phyloP scores from a whole-genome alignment of 2,113 vertebrate species.

The Austrofundulus limnaeus region DNA sequence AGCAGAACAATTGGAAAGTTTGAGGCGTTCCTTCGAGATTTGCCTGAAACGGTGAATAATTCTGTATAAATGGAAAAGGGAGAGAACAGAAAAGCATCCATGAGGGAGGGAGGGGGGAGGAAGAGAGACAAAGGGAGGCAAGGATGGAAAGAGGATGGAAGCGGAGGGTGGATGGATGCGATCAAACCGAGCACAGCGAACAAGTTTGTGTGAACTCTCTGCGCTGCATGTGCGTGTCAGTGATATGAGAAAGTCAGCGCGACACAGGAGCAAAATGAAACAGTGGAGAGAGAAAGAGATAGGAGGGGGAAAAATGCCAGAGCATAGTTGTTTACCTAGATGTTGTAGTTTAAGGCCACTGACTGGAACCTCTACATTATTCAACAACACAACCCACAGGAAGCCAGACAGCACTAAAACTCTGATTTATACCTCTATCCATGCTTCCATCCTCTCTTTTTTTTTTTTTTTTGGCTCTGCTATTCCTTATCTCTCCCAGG shows the following conservation, averaged over 20 bases:
- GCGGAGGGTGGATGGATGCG: slow-evolving; percentile 49
- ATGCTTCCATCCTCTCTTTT: slow-evolving; percentile 38
- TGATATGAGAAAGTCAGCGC: slow-evolving; percentile 28
- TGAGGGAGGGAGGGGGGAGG: slow-evolving; percentile 43
- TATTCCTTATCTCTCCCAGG: slow-evolving; percentile 43
- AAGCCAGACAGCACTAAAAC: slow-evolving; percentile 60
- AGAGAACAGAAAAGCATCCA: slow-evolving; percentile 51
- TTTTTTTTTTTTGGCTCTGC: slow-evolving; percentile 40
- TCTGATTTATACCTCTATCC: slow-evolving; percentile 57
- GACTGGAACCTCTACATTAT: slow-evolving; percentile 72
- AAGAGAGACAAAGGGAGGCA: slow-evolving; percentile 23
- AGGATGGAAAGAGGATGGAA: slow-evolving; percentile 14
- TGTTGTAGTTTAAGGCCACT: slow-evolving; percentile 66
- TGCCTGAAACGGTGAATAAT: slow-evolving; percentile 65
- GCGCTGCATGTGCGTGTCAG: slow-evolving; percentile 3
- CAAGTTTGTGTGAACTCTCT: slow-evolving; percentile 54
- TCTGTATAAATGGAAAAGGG: slow-evolving; percentile 66
- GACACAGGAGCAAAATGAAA: slow-evolving; percentile 41
- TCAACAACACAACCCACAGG: slow-evolving; percentile 61
- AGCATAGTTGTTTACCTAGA: slow-evolving; percentile 62
- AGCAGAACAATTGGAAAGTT: slow-evolving; percentile 63
- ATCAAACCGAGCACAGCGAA: slow-evolving; percentile 63
- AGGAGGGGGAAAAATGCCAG: slow-evolving; percentile 26
- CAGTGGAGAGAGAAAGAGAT: slow-evolving; percentile 27
- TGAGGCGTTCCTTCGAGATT: slow-evolving; percentile 62